Evolutionary conservation across 2,888 invertebrate species (phyloP).

Genomic region (Poecilus cupreus): DNA sequence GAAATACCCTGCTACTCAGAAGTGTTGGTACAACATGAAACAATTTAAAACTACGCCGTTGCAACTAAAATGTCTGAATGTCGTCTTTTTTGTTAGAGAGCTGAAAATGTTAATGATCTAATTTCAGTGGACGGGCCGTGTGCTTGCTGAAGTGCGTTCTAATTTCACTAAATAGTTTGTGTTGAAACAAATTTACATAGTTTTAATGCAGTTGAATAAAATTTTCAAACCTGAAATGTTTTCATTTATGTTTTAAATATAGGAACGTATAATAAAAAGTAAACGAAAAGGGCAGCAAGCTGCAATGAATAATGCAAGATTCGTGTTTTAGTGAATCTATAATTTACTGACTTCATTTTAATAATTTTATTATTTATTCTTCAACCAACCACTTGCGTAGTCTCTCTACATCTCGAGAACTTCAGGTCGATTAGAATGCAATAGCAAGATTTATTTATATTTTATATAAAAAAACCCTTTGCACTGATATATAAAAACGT

Average conservation of each 20-base stretch:
- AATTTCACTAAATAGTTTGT: conserved; percentile 35
- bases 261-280: conserved; percentile 5
- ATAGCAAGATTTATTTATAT: too few relatives aligned
- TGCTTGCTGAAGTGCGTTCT: not conserved
- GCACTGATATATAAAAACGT: too few relatives aligned
- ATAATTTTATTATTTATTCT: too few relatives aligned
- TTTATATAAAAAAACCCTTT: too few relatives aligned
- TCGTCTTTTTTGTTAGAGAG: not conserved
- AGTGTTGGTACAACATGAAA: conserved; percentile 5
- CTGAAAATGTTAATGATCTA: conserved; percentile 39
- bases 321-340: not conserved
- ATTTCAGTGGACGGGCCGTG: conserved; percentile 2
- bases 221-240: conserved; percentile 33
- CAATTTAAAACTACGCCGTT: conserved; percentile 32
- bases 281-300: not conserved
- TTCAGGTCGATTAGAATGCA: too few relatives aligned
- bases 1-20: not conserved
- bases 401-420: too few relatives aligned
- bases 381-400: too few relatives aligned
- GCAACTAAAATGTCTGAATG: not conserved
- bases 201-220: conserved; percentile 41
- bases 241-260: conserved; percentile 18
- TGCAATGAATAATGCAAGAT: conserved; percentile 1
- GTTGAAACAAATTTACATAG: conserved; percentile 47
- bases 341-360: too few relatives aligned